Evolutionary conservation across 2,888 invertebrate species (phyloP).

Genomic region (Synergus itoensis): DNA sequence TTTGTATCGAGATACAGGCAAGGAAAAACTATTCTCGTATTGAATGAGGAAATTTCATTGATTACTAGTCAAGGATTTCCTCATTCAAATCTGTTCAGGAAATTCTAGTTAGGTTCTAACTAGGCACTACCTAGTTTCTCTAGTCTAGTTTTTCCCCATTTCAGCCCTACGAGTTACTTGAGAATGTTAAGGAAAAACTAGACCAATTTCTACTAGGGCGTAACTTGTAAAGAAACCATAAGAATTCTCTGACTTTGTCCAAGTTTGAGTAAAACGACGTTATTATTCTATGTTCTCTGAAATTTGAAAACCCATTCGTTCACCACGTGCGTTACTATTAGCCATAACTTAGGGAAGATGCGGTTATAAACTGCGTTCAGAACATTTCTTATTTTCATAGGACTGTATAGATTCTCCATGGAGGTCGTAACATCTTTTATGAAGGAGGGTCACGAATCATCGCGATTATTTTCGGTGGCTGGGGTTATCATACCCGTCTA

Average conservation of each 20-base stretch:
- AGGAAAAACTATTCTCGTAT: no score
- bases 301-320: not conserved
- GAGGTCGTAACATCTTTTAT: conserved; percentile 13
- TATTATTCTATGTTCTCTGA: not conserved
- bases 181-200: no score
- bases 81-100: no score
- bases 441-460: conserved; percentile 41
- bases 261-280: not conserved
- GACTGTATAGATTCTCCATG: conserved; percentile 9
- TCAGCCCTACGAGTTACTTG: no score
- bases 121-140: no score
- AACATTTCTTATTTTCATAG: not conserved
- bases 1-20: no score
- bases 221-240: no score
- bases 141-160: no score
- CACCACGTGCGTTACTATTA: not conserved
- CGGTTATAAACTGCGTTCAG: not conserved
- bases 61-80: no score
- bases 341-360: not conserved
- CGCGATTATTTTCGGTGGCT: conserved; percentile 43
- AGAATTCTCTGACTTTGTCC: not conserved
- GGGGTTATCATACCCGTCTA: conserved; percentile 15
- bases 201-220: no score
- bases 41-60: no score
- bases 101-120: no score